Evolutionary conservation across 2,888 invertebrate genomes (phyloP).

Genomic region (Nasonia oneida): DNA sequence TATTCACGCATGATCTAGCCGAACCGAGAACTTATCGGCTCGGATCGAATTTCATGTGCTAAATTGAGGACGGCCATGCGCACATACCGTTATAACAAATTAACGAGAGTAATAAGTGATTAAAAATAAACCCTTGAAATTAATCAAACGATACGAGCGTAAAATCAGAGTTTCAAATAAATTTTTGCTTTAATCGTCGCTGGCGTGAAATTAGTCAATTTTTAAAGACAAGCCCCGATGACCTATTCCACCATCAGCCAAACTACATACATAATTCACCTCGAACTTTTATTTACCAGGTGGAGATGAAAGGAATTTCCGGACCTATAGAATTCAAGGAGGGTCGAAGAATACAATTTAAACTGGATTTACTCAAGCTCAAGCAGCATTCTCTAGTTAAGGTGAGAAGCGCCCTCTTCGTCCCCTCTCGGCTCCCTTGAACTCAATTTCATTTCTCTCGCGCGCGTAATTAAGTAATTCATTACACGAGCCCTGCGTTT

Average conservation of each 20-base stretch:
- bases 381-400: slow-evolving; percentile 87
- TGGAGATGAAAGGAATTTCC: slow-evolving; percentile 89
- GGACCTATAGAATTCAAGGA: slow-evolving; percentile 91
- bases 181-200: background rate
- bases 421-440: background rate
- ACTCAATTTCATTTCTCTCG: slow-evolving; percentile 23
- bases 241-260: background rate
- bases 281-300: slow-evolving; percentile 79
- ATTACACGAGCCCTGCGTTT: background rate
- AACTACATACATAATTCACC: background rate
- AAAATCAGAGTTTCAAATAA: background rate
- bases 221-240: background rate
- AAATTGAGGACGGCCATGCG: background rate
- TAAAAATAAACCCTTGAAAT: background rate
- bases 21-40: background rate
- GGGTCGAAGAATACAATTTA: slow-evolving; percentile 87
- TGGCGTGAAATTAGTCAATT: background rate
- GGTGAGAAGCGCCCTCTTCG: slow-evolving; percentile 67
- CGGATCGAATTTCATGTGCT: background rate
- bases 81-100: too few relatives aligned
- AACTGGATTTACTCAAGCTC: slow-evolving; percentile 87
- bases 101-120: too few relatives aligned
- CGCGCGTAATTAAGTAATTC: slow-evolving; percentile 27
- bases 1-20: slow-evolving; percentile 6
- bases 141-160: background rate